Conservation (phyloP, 2,888 invertebrate genomes). For the Diarsia brunnea region DNA sequence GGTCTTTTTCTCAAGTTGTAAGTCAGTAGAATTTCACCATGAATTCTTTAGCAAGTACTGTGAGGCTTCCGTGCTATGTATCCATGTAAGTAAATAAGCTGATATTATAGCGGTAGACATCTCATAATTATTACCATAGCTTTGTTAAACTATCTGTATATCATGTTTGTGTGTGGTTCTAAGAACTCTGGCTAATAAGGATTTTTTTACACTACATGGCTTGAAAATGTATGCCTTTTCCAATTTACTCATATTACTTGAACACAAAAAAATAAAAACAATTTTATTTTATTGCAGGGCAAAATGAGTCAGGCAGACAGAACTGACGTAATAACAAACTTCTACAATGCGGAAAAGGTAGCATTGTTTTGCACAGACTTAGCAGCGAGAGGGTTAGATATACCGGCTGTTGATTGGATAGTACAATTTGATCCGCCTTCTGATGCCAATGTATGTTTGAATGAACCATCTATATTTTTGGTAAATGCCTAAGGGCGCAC, state of each 20-base stretch:
- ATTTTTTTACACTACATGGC: too few species aligned
- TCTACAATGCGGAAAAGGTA: slow-evolving; percentile 97
- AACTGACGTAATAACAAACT: slow-evolving; percentile 98
- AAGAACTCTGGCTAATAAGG: too few species aligned
- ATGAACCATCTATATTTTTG: background rate
- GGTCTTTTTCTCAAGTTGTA: slow-evolving; percentile 99
- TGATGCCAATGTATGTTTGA: slow-evolving; percentile 95
- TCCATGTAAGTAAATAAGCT: slow-evolving; percentile 94
- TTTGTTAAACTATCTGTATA: too few species aligned
- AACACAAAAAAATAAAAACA: too few species aligned
- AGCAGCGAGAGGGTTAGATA: slow-evolving; percentile 98
- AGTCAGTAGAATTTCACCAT: slow-evolving; percentile 98
- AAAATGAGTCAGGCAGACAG: slow-evolving; percentile 99
- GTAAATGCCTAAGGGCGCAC: background rate
- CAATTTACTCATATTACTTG: too few species aligned
- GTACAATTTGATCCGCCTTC: slow-evolving; percentile 99
- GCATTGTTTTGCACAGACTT: slow-evolving; percentile 99
- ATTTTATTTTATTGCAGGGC: slow-evolving; percentile 94
- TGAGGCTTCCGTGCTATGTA: slow-evolving; percentile 96
- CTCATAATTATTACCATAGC: too few species aligned
- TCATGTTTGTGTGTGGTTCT: too few species aligned
- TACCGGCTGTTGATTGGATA: slow-evolving; percentile 99
- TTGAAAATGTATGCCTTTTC: too few species aligned
- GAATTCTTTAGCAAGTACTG: slow-evolving; percentile 97
- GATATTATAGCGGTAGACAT: background rate